Evolutionary conservation across 2,888 invertebrate genomes (phyloP), one percentile per base, ranked within the genome.

Genomic region (Chydorus sphaericus): DNA sequence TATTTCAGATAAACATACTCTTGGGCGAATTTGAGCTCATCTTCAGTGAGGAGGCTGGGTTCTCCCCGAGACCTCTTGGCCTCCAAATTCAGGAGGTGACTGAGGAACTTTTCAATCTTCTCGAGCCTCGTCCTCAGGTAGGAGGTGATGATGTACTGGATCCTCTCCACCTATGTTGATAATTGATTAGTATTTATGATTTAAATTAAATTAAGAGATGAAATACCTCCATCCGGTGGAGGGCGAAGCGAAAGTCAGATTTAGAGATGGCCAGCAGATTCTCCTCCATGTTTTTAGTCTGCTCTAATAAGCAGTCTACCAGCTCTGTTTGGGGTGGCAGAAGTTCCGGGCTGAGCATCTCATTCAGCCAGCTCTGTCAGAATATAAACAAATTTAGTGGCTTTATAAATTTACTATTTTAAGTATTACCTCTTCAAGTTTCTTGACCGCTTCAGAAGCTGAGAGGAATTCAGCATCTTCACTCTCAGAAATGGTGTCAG

Each of bases 401-500:
- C 8, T 28, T 28, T 10, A 16, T 28, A 3, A 49, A 49, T 11
- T 23, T 20, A 29, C 10, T 20, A 50, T 1, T 50, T 50, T 10
- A 26, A 18, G 16, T 14, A 2, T 52, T 29, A 55, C 55, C 55
- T 55, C 48, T 55, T 55, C 55, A 5, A 55, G 55, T 33, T 55
- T 37, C 20, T 55, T 48, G 1, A 55, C 55, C 23, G 39, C 55
- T 49, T 55, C 53, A 37, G 57, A 48, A 51, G 58, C 57, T 48
- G 55, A 56, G 20, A 57, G 29, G 11, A 48, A 26, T 26, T 58
- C 52, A 23, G 48, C 49, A 36, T 52, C 54, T 38, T 48, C 53
- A 16, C 54, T 51, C 55, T 48, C 48, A 33, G 52, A 49, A 55
- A 56, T 52, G 50, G 58, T 57, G 48, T 56, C 55, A 48, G 58